phyloP scores from a whole-genome alignment of 2,888 invertebrate genomes.

The Busseola fusca region DNA sequence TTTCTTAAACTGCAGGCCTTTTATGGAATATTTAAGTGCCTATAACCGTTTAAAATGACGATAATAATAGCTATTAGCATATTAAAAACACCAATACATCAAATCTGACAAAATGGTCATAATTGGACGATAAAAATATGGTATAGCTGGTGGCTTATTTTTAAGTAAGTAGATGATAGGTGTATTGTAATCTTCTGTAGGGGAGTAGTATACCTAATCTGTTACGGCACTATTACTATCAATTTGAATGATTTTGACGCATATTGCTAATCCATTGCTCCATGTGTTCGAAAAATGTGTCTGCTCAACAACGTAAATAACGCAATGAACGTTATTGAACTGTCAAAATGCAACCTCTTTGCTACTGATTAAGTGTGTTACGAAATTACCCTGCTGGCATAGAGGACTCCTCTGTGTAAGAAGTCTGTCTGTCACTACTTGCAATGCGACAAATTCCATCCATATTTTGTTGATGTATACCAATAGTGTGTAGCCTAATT shows the following conservation, averaged over 20 bases:
- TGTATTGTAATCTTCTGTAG: background rate
- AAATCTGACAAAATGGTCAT: conserved; percentile 35
- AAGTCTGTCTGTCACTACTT: background rate
- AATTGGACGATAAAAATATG: conserved; percentile 29
- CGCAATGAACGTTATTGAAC: no score
- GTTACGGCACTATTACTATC: no score
- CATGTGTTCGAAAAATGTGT: no score
- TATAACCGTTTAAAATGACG: conserved; percentile 1
- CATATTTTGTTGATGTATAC: conserved; percentile 6
- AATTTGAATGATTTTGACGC: no score
- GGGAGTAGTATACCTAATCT: background rate
- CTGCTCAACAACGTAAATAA: no score
- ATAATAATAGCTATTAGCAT: conserved; percentile 48
- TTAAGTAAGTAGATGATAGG: background rate
- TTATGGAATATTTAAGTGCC: conserved; percentile 19
- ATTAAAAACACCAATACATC: conserved; percentile 36
- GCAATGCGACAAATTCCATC: conserved; percentile 25
- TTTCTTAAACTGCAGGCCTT: conserved; percentile 20
- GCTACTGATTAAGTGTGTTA: no score
- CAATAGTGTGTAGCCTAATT: no score
- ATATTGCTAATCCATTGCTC: no score
- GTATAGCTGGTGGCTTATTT: conserved; percentile 9
- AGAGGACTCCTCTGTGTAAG: background rate
- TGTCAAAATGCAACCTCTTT: no score
- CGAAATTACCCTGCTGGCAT: background rate